Evolutionary conservation across 2,113 vertebrate species (phyloP), one percentile per base, ranked within the genome.

Genomic region (Phoenicopterus ruber): DNA sequence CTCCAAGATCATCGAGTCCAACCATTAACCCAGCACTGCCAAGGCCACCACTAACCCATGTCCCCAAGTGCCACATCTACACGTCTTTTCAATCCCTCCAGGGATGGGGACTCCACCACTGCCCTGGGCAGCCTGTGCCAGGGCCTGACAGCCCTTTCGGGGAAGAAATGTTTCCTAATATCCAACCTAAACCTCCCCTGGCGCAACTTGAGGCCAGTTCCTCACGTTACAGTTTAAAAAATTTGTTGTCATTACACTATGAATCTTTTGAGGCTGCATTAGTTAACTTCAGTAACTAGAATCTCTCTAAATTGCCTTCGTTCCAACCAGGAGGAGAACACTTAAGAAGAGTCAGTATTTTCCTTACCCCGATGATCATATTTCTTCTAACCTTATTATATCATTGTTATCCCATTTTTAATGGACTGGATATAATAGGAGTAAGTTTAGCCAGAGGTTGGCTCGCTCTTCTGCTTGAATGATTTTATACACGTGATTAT

Each of bases 211-310:
- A n/a, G n/a, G n/a, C n/a, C n/a, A n/a, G n/a, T n/a, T n/a, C n/a
- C n/a, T n/a, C n/a, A n/a, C n/a, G n/a, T 88, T 55, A 28, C 11
- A 12, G 18, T 26, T 92, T 28, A 57, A 38, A 78, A 82, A 65
- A 32, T 3, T 5, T 7, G 4, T 24, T 72, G 14, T 36, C 6
- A 0, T 63, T 47, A 5, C 42, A 13, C 14, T 31, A 6, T 2
- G 5, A 32, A 92, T 11, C 12, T 19, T 88, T 72, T 57, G 36
- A 52, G 49, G 24, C 31, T 44, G 12, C 29, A 69, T 29, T 38
- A 42, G 16, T 88, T 67, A 79, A 85, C 26, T 65, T 70, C 0
- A 36, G 38, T 42, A 62, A 40, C 70, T 40, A 8, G 5, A 70
- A 38, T 63, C 6, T 7, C 47, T 69, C 70, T 42, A 24, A 82